A percentile compares a stretch with the other conserved stretches of the same genome.
phyloP scores from a whole-genome alignment of 1,140 invertebrate species.

The Neodiprion fabricii region DNA sequence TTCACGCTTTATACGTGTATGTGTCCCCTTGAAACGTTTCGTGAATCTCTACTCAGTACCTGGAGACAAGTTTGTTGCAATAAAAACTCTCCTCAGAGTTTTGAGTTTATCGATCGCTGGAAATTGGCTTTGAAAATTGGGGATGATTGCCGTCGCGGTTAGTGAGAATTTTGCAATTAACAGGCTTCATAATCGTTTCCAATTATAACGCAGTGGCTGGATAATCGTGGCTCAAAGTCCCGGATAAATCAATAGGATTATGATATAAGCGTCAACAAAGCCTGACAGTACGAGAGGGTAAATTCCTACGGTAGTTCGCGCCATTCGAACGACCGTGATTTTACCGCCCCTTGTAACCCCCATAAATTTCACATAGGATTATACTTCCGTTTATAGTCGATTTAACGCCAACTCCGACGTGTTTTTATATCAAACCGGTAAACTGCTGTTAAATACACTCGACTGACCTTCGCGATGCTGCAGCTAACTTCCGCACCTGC shows the following conservation, averaged over 20 bases:
- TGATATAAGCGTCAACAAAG: constrained; percentile 15
- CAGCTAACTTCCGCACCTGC: too few species aligned
- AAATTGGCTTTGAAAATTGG: too few species aligned
- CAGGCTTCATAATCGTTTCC: constrained; percentile 35
- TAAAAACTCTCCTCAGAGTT: too few species aligned
- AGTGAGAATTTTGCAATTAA: too few species aligned
- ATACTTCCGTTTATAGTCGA: not conserved
- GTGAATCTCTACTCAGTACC: too few species aligned
- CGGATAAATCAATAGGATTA: constrained; percentile 44
- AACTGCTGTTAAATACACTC: too few species aligned
- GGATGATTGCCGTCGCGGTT: too few species aligned
- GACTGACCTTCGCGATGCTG: too few species aligned
- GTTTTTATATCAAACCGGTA: not conserved
- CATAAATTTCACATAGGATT: not conserved
- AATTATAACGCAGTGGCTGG: constrained; percentile 43
- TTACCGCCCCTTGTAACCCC: not conserved
- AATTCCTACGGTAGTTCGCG: not conserved
- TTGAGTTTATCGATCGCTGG: too few species aligned
- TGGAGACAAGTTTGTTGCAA: too few species aligned
- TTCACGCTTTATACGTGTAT: too few species aligned
- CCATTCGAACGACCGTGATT: not conserved
- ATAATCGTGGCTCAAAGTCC: constrained; percentile 43
- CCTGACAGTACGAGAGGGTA: constrained; percentile 16
- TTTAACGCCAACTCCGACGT: not conserved
- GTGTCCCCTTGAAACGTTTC: too few species aligned